phyloP scores from a whole-genome alignment of 2,113 vertebrate species.

The Oncorhynchus nerka region DNA sequence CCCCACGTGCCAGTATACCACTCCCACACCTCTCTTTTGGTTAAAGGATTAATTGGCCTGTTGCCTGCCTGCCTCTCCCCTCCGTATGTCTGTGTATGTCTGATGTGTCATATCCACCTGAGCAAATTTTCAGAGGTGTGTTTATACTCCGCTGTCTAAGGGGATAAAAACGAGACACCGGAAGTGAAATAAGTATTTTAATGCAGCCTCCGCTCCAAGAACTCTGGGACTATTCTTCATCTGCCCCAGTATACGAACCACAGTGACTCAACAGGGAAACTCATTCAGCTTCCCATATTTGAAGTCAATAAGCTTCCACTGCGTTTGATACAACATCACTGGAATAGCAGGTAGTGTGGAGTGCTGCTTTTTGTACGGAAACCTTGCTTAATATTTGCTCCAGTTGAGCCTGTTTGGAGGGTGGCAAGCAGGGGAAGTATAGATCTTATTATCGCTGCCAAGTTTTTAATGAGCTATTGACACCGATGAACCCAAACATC shows the following conservation, averaged over 20 bases:
- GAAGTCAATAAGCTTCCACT: slow-evolving; percentile 61
- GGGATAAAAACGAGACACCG: background rate
- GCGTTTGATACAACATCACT: slow-evolving; percentile 44
- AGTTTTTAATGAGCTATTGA: slow-evolving; percentile 75
- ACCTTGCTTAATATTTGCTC: slow-evolving; percentile 28
- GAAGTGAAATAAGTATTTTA: background rate
- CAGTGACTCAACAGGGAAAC: slow-evolving; percentile 53
- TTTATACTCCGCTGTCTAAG: background rate
- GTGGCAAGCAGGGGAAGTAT: slow-evolving; percentile 22
- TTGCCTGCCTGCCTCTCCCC: background rate
- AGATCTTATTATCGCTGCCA: slow-evolving; percentile 36
- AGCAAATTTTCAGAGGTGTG: background rate
- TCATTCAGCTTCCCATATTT: slow-evolving; percentile 56
- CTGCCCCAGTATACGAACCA: slow-evolving; percentile 63
- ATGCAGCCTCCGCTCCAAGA: slow-evolving; percentile 26
- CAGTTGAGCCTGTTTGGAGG: slow-evolving; percentile 3
- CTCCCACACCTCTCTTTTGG: background rate
- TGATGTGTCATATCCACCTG: background rate
- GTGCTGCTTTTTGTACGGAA: background rate
- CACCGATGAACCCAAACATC: slow-evolving; percentile 70
- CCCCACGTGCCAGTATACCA: background rate
- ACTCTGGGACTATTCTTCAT: slow-evolving; percentile 61
- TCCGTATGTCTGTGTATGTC: background rate
- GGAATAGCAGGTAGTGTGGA: no score
- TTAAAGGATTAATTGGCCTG: background rate